Conservation (phyloP, 2,113 vertebrate species). For the Tautogolabrus adspersus region DNA sequence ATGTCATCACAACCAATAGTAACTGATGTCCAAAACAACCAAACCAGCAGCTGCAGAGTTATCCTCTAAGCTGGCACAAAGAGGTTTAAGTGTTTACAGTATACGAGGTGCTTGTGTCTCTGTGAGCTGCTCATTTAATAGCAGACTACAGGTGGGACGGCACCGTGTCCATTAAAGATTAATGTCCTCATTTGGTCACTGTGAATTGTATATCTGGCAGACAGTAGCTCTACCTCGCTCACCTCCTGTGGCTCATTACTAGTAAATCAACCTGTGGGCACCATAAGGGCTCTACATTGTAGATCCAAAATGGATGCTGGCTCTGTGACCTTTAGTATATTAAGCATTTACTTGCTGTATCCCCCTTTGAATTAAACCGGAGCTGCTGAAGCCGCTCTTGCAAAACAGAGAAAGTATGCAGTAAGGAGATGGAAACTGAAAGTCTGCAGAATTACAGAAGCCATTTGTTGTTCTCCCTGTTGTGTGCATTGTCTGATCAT, state of each 20-base stretch:
- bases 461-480: conserved; percentile 41
- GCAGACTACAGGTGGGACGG: conserved; percentile 35
- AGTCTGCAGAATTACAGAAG: conserved; percentile 18
- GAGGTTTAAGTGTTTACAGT: conserved; percentile 27
- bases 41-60: neutral
- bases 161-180: conserved; percentile 58
- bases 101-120: conserved; percentile 1
- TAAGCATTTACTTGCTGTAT: conserved; percentile 29
- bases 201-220: conserved; percentile 51
- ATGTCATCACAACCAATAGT: neutral
- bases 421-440: conserved; percentile 17
- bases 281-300: conserved; percentile 16
- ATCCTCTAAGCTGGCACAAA: neutral
- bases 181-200: conserved; percentile 61
- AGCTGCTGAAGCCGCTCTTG: conserved; percentile 11
- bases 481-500: conserved; percentile 38
- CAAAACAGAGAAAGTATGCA: conserved; percentile 5
- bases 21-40: neutral
- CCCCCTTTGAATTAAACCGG: conserved; percentile 19
- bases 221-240: conserved; percentile 32
- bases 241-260: conserved; percentile 46
- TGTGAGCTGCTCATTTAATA: conserved; percentile 25
- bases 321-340: conserved; percentile 54
- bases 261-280: conserved; percentile 59
- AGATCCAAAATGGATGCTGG: conserved; percentile 50